Evolutionary conservation across 1,140 invertebrate species (phyloP), one percentile per base, ranked within the genome.

Genomic region (Tetraneura akinire): DNA sequence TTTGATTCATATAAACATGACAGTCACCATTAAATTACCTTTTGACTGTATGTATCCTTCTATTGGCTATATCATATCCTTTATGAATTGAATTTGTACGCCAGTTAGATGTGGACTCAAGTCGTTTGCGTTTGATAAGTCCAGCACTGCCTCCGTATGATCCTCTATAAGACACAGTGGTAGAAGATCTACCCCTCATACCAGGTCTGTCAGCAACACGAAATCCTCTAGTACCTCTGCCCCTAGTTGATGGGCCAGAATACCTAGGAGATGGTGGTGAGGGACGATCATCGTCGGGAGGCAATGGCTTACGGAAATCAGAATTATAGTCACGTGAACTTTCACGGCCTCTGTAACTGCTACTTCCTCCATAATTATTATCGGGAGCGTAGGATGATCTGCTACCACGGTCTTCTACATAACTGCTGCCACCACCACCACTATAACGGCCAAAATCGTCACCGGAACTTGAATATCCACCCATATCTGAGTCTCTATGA

Each of bases 11-110:
- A 42, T 57, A 60, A 78, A 78, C 55, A 78, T 62, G 74, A 78
- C 74, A 62, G 74, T 62, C 55, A 37, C 21, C 21, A 78, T 78
- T 78, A n/a, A 78, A 60, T 78, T 78, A 78, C 74, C 74, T 78
- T 78, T 78, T 78, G 55, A 78, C 55, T 78, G 74, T 26, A 78
- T 78, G 74, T 78, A 78, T 78, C 16, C 74, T 78, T 78, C 55
- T 78, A 47, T 57, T 76, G 37, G 74, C 55, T 18, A 60, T 45
- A 60, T 78, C 74, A 78, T 78, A 78, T 78, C 74, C 74, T 62
- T 78, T 78, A 78, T 55, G 74, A 26, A 78, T 57, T 9, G 74
- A n/a, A 78, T 62, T 78, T 26, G 55, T 45, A 14, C 74, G 74
- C 74, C 74, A 78, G 62, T 14, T 26, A 47, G 51, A 23, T 13